Percentiles rank a stretch among this genome's conserved stretches.
Evolutionary conservation across 2,113 vertebrate genomes (phyloP).

Genomic region (Ariopsis seemanni): DNA sequence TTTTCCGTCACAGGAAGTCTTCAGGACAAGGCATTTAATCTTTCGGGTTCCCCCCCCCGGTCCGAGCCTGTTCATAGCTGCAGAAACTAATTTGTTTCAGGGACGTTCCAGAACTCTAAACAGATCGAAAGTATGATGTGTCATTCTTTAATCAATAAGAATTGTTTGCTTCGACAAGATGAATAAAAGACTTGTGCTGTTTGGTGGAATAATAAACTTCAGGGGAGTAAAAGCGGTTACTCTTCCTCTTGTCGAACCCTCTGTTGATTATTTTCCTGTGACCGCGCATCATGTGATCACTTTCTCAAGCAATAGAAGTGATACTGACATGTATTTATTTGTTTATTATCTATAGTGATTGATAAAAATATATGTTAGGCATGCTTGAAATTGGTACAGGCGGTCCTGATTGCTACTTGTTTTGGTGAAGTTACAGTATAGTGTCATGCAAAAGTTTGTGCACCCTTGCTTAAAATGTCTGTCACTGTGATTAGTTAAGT

Average conservation of each 20-base stretch:
- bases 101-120: background rate
- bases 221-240: background rate
- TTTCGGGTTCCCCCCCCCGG: background rate
- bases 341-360: background rate
- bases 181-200: background rate
- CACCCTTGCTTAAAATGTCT: too few species aligned
- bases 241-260: background rate
- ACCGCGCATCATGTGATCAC: background rate
- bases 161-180: background rate
- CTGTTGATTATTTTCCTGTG: background rate
- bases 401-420: too few species aligned
- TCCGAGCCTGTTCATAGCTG: background rate
- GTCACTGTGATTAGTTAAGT: too few species aligned
- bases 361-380: too few species aligned
- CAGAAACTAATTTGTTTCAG: background rate
- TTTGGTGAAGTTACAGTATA: too few species aligned
- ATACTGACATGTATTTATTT: background rate
- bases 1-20: background rate
- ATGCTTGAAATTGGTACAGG: too few species aligned
- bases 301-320: background rate
- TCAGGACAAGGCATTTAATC: background rate
- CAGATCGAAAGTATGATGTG: background rate
- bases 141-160: background rate
- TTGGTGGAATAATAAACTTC: background rate
- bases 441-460: too few species aligned